phyloP scores from a whole-genome alignment of 2,888 invertebrate species.

The Synergus umbraculus region DNA sequence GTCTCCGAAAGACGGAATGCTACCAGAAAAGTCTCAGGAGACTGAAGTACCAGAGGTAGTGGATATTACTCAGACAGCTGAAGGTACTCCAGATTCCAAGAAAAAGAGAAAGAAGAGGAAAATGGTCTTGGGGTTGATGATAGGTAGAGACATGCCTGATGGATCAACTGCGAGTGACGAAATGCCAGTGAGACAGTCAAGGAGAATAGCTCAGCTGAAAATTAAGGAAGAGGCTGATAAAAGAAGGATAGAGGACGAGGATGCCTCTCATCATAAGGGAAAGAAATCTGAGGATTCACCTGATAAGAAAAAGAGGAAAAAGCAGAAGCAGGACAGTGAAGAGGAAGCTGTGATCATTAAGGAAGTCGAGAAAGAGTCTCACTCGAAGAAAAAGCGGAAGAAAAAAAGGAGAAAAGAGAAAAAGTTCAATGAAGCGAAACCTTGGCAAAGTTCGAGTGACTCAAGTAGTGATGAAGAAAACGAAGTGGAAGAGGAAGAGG shows the following conservation, averaged over 20 bases:
- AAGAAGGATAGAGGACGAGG: constrained; percentile 86
- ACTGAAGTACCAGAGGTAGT: constrained; percentile 42
- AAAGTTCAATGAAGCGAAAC: constrained; percentile 79
- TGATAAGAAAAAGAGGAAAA: constrained; percentile 74
- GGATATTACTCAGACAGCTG: not conserved
- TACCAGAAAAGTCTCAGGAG: constrained; percentile 46
- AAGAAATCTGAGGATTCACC: constrained; percentile 79
- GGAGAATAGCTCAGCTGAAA: constrained; percentile 92
- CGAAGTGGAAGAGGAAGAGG: constrained; percentile 76
- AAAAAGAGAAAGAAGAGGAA: constrained; percentile 72
- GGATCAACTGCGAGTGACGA: constrained; percentile 73
- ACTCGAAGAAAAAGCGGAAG: constrained; percentile 76
- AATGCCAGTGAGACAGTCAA: constrained; percentile 86
- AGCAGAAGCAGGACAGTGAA: constrained; percentile 67
- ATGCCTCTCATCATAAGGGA: constrained; percentile 80
- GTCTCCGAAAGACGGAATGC: constrained; percentile 6
- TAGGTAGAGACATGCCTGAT: constrained; percentile 72
- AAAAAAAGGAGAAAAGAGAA: constrained; percentile 73
- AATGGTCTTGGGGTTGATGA: constrained; percentile 78
- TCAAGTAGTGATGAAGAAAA: constrained; percentile 77
- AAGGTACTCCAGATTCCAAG: not conserved
- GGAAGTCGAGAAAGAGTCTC: constrained; percentile 68
- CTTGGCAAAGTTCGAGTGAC: constrained; percentile 82
- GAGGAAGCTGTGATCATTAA: constrained; percentile 61
- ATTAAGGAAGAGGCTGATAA: constrained; percentile 91